phyloP scores from a whole-genome alignment of 2,113 vertebrate genomes.

The Ploceus nigricollis region DNA sequence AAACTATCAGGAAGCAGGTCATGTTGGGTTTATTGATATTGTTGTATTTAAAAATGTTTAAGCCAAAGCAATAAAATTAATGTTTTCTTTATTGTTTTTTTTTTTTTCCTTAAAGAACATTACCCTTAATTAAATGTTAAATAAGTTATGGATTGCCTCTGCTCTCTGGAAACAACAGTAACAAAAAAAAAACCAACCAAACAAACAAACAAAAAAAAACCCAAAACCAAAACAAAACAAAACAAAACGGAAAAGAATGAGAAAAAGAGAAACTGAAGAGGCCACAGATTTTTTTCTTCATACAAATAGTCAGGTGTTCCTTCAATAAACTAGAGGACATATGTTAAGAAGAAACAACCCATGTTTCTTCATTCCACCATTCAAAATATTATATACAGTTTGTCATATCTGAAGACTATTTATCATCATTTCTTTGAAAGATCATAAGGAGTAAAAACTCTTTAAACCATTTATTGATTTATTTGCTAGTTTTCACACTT shows the following conservation, averaged over 20 bases:
- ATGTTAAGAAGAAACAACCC: rapidly evolving
- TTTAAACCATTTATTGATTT: neutral
- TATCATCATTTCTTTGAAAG: neutral
- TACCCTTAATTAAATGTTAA: neutral
- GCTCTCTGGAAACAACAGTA: neutral
- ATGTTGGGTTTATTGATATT: neutral
- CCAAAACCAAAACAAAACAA: no score
- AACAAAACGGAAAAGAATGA: rapidly evolving
- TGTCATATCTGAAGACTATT: neutral
- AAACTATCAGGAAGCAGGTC: neutral
- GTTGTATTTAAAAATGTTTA: neutral
- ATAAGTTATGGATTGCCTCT: neutral
- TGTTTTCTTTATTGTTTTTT: neutral
- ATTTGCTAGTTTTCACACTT: neutral
- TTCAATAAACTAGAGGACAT: neutral
- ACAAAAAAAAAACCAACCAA: neutral
- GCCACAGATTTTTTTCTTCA: neutral
- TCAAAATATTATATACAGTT: neutral
- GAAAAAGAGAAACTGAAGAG: neutral
- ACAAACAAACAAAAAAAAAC: no score
- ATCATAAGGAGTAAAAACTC: neutral
- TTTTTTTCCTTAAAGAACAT: neutral
- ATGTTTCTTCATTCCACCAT: neutral
- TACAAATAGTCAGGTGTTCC: neutral
- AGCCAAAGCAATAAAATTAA: neutral